Conservation (phyloP, 2,113 vertebrate species). For the Chrysemys picta region DNA sequence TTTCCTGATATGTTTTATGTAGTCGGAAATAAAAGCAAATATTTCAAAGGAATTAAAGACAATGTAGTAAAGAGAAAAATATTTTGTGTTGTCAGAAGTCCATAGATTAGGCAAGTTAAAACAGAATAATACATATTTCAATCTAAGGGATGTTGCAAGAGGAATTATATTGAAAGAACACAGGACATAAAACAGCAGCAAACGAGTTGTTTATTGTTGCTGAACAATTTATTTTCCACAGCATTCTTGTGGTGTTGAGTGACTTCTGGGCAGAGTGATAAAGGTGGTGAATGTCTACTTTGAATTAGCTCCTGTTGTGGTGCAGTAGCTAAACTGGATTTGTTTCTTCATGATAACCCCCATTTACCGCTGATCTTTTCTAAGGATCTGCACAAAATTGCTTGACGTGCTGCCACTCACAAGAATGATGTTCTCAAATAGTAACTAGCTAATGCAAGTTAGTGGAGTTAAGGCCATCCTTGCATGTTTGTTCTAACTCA, state of each 20-base stretch:
- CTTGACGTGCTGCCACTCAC: conserved; percentile 13
- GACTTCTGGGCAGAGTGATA: conserved; percentile 41
- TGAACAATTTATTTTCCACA: conserved; percentile 29
- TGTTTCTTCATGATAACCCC: conserved; percentile 17
- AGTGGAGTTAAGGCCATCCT: conserved; percentile 2
- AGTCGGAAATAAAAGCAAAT: conserved; percentile 43
- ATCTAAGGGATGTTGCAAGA: conserved; percentile 8
- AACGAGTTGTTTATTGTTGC: conserved; percentile 18
- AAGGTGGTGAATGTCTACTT: conserved; percentile 49
- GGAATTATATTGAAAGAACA: conserved; percentile 30
- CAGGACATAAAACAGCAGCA: conserved; percentile 34
- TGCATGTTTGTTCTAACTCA: not conserved
- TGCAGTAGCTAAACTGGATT: conserved; percentile 2
- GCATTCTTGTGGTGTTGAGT: not conserved
- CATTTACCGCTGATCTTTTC: conserved; percentile 30
- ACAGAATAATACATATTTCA: conserved; percentile 46
- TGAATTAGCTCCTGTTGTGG: conserved; percentile 49
- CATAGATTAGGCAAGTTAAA: conserved; percentile 54
- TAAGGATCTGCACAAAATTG: conserved; percentile 17
- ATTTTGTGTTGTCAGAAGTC: conserved; percentile 49
- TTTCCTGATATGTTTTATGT: not conserved
- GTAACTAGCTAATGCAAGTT: conserved; percentile 18
- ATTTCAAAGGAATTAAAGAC: conserved; percentile 48
- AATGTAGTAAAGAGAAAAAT: not conserved
- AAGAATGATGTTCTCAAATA: conserved; percentile 21